phyloP scores from a whole-genome alignment of 2,113 vertebrate species.

The Naja naja region DNA sequence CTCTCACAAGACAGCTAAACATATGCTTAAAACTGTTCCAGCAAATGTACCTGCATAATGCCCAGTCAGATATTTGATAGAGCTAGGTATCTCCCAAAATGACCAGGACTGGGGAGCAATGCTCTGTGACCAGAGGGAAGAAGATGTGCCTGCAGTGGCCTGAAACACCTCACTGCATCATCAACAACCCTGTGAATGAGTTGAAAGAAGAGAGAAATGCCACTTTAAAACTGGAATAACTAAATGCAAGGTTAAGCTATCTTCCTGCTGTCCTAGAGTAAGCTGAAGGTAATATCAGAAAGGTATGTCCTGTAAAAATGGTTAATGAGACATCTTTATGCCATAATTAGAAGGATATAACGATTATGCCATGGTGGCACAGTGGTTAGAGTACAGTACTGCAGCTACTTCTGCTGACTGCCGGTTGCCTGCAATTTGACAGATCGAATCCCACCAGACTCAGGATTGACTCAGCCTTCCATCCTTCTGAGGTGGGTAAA shows the following conservation, averaged over 20 bases:
- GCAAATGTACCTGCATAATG: background rate
- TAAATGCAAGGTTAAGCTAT: background rate
- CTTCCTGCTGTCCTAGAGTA: background rate
- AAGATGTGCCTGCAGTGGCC: background rate
- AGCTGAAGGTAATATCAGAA: background rate
- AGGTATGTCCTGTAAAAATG: background rate
- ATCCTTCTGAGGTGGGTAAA: too few species aligned
- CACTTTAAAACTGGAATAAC: background rate
- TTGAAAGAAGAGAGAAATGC: background rate
- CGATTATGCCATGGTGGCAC: too few species aligned
- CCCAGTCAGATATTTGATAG: background rate
- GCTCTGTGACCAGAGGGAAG: background rate
- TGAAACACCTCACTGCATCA: background rate
- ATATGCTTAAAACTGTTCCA: background rate
- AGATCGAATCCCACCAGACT: too few species aligned
- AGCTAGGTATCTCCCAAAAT: background rate
- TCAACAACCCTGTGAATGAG: background rate
- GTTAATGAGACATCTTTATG: background rate
- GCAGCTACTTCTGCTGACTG: too few species aligned
- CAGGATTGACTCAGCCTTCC: too few species aligned
- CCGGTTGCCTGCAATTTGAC: too few species aligned
- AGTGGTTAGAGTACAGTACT: too few species aligned
- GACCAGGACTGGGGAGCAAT: background rate
- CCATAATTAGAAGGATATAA: background rate
- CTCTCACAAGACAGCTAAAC: background rate